phyloP scores from a whole-genome alignment of 2,888 invertebrate genomes.

The Leucania comma region DNA sequence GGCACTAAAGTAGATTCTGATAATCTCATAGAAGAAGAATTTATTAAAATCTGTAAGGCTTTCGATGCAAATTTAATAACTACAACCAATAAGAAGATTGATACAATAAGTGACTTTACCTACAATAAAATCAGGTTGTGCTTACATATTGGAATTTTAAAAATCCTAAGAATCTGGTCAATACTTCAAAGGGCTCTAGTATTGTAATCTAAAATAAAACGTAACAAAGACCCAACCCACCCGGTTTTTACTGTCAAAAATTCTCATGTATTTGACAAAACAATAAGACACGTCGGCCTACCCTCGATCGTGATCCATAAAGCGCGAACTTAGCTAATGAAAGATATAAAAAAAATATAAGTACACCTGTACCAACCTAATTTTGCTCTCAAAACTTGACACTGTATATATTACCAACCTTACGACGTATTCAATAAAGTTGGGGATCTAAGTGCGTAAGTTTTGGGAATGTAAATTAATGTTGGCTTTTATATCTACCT shows the following conservation, averaged over 20 bases:
- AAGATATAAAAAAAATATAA: constrained; percentile 84
- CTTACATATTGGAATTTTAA: constrained; percentile 10
- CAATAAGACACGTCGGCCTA: constrained; percentile 86
- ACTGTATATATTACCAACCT: constrained; percentile 47
- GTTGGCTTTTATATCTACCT: constrained; percentile 84
- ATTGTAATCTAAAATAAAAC: constrained; percentile 66
- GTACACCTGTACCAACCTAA: constrained; percentile 80
- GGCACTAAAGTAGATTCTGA: not conserved
- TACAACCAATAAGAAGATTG: too few species aligned
- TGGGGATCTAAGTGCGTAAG: constrained; percentile 33
- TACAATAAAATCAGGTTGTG: not conserved
- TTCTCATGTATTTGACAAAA: constrained; percentile 88
- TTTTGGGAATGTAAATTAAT: constrained; percentile 51
- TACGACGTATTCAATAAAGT: constrained; percentile 62
- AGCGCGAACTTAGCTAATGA: constrained; percentile 90
- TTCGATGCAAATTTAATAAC: too few species aligned
- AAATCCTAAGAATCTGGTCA: constrained; percentile 50
- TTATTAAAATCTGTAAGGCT: too few species aligned
- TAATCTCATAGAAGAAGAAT: not conserved
- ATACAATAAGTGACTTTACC: not conserved
- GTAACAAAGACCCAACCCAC: constrained; percentile 77
- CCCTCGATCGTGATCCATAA: constrained; percentile 88
- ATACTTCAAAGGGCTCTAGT: constrained; percentile 62
- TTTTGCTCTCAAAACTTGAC: constrained; percentile 13
- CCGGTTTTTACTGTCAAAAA: constrained; percentile 87